Conservation (phyloP, 2,113 vertebrate genomes). For the Pluvialis apricaria region DNA sequence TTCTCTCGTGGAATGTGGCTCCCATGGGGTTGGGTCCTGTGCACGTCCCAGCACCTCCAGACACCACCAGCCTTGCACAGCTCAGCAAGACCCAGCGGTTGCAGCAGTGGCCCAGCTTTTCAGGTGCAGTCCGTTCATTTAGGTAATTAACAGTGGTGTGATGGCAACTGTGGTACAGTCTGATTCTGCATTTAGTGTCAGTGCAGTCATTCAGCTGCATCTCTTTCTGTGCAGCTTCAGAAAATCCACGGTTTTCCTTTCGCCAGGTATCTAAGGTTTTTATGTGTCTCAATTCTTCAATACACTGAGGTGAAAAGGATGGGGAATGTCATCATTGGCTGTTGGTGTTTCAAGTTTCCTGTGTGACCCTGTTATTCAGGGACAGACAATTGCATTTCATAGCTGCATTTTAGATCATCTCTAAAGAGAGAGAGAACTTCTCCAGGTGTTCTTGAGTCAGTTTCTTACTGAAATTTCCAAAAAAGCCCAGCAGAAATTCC, state of each 20-base stretch:
- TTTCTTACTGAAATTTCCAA: not conserved
- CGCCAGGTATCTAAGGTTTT: not conserved
- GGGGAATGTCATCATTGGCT: not conserved
- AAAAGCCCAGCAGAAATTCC: not conserved
- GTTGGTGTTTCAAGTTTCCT: not conserved
- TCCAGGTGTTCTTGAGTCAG: not conserved
- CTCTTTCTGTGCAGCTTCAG: not conserved
- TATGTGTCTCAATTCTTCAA: not conserved
- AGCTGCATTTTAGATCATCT: not conserved
- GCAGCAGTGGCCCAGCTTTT: accelerated
- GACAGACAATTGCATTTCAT: not conserved
- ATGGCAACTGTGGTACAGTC: accelerated
- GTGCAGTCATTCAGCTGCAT: accelerated
- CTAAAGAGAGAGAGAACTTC: not conserved
- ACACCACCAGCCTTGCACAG: not conserved
- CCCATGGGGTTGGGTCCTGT: not conserved
- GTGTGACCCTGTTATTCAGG: not conserved
- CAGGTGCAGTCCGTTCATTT: not conserved
- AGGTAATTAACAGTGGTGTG: accelerated
- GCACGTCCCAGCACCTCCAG: not conserved
- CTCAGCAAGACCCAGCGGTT: accelerated
- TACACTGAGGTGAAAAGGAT: accelerated
- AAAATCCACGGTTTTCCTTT: not conserved
- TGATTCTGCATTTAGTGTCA: not conserved
- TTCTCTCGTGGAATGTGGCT: not conserved